Evolutionary conservation across 2,113 vertebrate genomes (phyloP), one percentile per base, ranked within the genome.

Genomic region (Actenoides hombroni): DNA sequence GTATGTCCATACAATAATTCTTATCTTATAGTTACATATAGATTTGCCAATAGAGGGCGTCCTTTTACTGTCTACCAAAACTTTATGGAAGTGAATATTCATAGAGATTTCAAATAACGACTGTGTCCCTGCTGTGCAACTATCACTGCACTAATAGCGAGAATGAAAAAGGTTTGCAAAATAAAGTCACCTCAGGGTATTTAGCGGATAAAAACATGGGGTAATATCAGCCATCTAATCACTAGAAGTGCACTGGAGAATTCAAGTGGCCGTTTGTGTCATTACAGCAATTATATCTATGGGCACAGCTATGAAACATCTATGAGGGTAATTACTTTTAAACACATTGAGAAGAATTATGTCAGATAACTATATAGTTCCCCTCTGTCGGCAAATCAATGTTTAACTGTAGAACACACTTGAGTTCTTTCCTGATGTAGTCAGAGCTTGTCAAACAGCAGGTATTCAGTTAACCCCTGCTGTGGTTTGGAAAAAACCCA

Each of bases 1-100:
- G 46, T 18, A 31, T 0, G 53, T 0, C 3, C 31, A 24, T 9
- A 23, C 14, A 71, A 0, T 9, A 51, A 80, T 53, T 73, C 46
- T 86, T 29, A n/a, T 44, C 56, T 68, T 46, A 16, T 5, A n/a
- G n/a, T 79, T 74, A 77, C 51, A 42, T 60, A 49, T 0, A 31
- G 42, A 51, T 86, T 60, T 94, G 65, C 90, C 97, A 76, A 76
- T 63, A 97, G 97, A 96, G 93, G 96, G 96, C 94, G 94, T 85
- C 56, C 90, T 95, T 90, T 70, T 61, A 88, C 92, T 79, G 59
- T 65, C 74, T 93, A 87, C 31, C 14, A 69, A 59, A 60, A 49
- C 35, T 54, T 21, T 23, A 40, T 44, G 1, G 0, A 44, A 0
- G 35, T 16, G 39, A 59, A 24, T 35, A 60, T 76, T 91, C 87